Base-by-base conservation (phyloP, 2,113 vertebrate species). In the Oncorhynchus tshawytscha region DNA sequence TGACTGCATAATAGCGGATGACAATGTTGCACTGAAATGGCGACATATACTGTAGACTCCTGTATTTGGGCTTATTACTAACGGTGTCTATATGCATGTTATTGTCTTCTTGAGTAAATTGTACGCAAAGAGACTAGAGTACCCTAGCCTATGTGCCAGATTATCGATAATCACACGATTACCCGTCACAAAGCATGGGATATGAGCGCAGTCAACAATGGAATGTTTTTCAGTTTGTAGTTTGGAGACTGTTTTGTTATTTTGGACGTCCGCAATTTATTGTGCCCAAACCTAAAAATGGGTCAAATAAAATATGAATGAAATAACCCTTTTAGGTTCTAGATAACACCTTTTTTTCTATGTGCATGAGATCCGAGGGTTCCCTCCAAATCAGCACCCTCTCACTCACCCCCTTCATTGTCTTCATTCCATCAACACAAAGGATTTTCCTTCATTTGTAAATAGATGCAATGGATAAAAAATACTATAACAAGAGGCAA, bases 141-240 rank as follows among this genome's bases (percentile, higher is more conserved):
- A 51, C 84, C 22, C 39, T 4, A 87, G 84, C 18, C 81, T 90
- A 84, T 88, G 88, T 85, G 85, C 70, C 82, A 87, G 88, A 88
- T 90, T 89, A 89, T 84, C 90, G 90, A 45, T 12, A 12, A 45
- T 45, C 89, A 90, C 92, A 94, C 93, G 91, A 92, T 93, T 91
- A 92, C 88, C 86, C 80, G 79, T 84, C 86, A 87, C 64, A 65
- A 74, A 71, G 67, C 31, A 81, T 81, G 82, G 86, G 89, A 90
- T 87, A 88, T 78, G 84, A 82, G 45, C 34, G 31, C n/a, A 16
- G 80, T 51, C 81, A 66, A 75, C 80, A 59, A 84, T 45, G 39
- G 39, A 45, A 11, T 45, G 39, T 45, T 45, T 45, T 45, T 83
- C 85, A 78, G 85, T 88, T 89, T 87, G 86, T 85, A 89, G 85